Evolutionary conservation across 1,140 invertebrate species (phyloP).

Genomic region (Cheumatopsyche charites): DNA sequence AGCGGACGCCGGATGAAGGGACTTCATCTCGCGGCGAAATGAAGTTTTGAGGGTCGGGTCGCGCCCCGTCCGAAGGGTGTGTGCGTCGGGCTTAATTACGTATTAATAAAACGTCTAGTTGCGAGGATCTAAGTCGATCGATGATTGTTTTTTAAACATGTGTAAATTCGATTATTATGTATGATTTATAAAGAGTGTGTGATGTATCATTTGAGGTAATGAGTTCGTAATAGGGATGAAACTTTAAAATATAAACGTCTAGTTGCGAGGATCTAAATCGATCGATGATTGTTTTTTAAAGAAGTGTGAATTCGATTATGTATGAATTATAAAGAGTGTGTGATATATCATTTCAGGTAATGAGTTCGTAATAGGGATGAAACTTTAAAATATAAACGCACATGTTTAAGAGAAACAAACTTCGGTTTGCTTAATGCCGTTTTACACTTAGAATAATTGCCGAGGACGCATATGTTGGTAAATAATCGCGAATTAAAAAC

Average conservation of each 20-base stretch:
- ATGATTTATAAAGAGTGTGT: background rate
- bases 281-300: no score
- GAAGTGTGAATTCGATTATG: no score
- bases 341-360: background rate
- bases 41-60: background rate
- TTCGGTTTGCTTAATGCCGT: conserved; percentile 21
- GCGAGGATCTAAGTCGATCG: no score
- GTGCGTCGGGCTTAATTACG: no score
- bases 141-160: no score
- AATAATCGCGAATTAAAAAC: background rate
- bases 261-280: no score
- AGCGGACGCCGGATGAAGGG: background rate
- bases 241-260: conserved; percentile 7
- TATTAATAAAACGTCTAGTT: no score
- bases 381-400: conserved; percentile 8
- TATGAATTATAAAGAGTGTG: background rate
- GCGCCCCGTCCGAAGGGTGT: background rate
- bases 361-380: background rate
- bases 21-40: background rate
- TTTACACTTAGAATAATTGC: conserved; percentile 37
- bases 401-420: background rate
- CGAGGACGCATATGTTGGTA: conserved; percentile 24
- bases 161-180: background rate
- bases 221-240: background rate
- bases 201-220: background rate